Evolutionary conservation across 2,797 vertebrate species (phyloP).

Genomic region (Gymnoscopelus braueri): DNA sequence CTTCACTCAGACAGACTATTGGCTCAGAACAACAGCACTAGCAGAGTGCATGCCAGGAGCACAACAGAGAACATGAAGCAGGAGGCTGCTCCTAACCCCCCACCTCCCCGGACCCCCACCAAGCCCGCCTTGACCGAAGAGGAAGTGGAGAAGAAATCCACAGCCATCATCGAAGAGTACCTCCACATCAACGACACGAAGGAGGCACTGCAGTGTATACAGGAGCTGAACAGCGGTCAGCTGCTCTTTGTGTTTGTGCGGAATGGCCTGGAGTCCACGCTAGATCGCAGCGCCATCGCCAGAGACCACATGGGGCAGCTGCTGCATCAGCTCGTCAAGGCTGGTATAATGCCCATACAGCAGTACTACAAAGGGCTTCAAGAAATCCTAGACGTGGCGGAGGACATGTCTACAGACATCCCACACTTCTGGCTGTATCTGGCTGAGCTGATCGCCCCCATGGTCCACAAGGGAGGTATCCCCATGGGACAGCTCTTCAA

Average conservation of each 20-base stretch:
- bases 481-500: constrained; percentile 92
- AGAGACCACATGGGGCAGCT: constrained; percentile 89
- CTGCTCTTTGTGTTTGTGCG: constrained; percentile 92
- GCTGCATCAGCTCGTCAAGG: constrained; percentile 87
- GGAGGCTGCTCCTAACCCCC: constrained; percentile 77
- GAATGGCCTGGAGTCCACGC: constrained; percentile 88
- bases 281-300: constrained; percentile 91
- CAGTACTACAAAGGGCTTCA: constrained; percentile 91
- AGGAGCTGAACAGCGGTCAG: constrained; percentile 87
- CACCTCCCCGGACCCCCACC: constrained; percentile 64
- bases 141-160: constrained; percentile 93
- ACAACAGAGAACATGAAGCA: constrained; percentile 80
- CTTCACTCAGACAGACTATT: constrained; percentile 87
- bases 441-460: constrained; percentile 90
- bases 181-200: constrained; percentile 97
- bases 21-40: constrained; percentile 72
- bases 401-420: constrained; percentile 98
- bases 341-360: constrained; percentile 78
- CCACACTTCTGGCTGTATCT: constrained; percentile 98
- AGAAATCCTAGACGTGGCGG: constrained; percentile 91
- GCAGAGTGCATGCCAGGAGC: constrained; percentile 74
- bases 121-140: constrained; percentile 87
- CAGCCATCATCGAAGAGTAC: constrained; percentile 95
- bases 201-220: constrained; percentile 94
- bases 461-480: constrained; percentile 91